Percentiles rank a stretch among this genome's conserved stretches.
Conservation (phyloP, 2,888 invertebrate genomes). For the Drosophila conformis region DNA sequence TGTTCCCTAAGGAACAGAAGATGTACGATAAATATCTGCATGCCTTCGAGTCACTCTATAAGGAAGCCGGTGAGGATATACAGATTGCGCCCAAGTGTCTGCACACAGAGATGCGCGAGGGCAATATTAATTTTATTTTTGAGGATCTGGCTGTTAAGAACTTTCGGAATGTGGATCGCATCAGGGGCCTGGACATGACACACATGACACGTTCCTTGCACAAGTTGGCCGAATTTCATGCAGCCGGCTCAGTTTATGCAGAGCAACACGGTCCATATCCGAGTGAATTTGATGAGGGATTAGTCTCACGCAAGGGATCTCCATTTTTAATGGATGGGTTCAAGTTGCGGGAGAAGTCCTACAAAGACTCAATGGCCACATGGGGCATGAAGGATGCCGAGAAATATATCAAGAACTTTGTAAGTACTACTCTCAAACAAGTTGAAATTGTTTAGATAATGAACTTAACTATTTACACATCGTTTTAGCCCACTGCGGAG, state of each 20-base stretch:
- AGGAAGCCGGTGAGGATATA: slow-evolving; percentile 64
- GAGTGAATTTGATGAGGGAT: slow-evolving; percentile 57
- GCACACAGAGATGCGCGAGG: slow-evolving; percentile 56
- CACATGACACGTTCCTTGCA: slow-evolving; percentile 72
- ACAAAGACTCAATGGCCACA: slow-evolving; percentile 61
- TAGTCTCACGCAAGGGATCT: slow-evolving; percentile 28
- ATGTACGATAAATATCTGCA: slow-evolving; percentile 80
- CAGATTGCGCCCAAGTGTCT: slow-evolving; percentile 78
- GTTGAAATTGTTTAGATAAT: neutral
- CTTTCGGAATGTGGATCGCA: slow-evolving; percentile 75
- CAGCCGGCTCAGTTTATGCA: slow-evolving; percentile 77
- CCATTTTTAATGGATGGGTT: slow-evolving; percentile 24
- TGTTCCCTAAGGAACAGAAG: slow-evolving; percentile 80
- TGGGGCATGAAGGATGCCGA: slow-evolving; percentile 72
- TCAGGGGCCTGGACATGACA: slow-evolving; percentile 73
- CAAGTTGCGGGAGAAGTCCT: slow-evolving; percentile 21
- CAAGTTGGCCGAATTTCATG: slow-evolving; percentile 82
- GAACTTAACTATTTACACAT: neutral
- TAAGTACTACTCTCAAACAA: slow-evolving; percentile 38
- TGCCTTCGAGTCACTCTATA: slow-evolving; percentile 79
- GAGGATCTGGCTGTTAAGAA: slow-evolving; percentile 73
- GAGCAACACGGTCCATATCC: slow-evolving; percentile 73
- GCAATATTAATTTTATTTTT: slow-evolving; percentile 73
- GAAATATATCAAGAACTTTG: slow-evolving; percentile 64
- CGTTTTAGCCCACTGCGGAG: slow-evolving; percentile 63